Base-by-base conservation (phyloP, 2,797 vertebrate genomes). In the Saxicola maurus region DNA sequence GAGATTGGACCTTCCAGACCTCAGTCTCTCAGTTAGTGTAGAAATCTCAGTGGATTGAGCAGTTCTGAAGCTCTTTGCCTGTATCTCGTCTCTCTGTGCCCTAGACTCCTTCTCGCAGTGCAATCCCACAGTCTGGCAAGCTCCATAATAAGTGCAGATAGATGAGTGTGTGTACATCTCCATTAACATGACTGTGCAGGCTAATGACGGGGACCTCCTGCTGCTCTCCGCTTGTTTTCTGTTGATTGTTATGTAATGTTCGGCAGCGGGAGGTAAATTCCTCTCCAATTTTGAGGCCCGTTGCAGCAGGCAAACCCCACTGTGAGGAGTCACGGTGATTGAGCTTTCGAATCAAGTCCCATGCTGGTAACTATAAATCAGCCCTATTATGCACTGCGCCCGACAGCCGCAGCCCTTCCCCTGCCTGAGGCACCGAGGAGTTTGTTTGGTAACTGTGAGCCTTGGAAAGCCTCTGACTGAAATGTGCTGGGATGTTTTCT, bases 171-270 rank as follows among this genome's bases (percentile, higher is more conserved):
- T 72, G 95, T 85, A 93, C 82, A 60, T 87, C 91, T 83, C 94
- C 87, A 92, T 96, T 97, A 97, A 97, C 95, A 90, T 95, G 96
- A 94, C 86, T 71, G 93, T 96, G 94, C 95, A 91, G 96, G 96
- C 92, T 93, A 94, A 97, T 95, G 95, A 97, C 27, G 92, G 89
- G 95, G 96, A 94, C 96, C 96, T 96, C 97, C 97, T 92, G 94
- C 96, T 96, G 95, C 96, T 97, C 96, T 96, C 88, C 93, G 97
- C 97, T 97, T 97, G 97, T 97, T 97, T 97, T 97, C 96, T 97
- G 96, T 96, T 98, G 97, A 98, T 98, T 98, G 97, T 97, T 97
- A 97, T 97, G 96, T 98, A 98, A 98, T 97, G 97, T 96, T 98
- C 84, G 94, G 96, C 97, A 97, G 97, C 97, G 56, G 98, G 98